These are phyloP conservation scores for Pterocles orientalis DNA, from an alignment of 2,113 vertebrate genomes.

Conservation along the genomic window DNA sequence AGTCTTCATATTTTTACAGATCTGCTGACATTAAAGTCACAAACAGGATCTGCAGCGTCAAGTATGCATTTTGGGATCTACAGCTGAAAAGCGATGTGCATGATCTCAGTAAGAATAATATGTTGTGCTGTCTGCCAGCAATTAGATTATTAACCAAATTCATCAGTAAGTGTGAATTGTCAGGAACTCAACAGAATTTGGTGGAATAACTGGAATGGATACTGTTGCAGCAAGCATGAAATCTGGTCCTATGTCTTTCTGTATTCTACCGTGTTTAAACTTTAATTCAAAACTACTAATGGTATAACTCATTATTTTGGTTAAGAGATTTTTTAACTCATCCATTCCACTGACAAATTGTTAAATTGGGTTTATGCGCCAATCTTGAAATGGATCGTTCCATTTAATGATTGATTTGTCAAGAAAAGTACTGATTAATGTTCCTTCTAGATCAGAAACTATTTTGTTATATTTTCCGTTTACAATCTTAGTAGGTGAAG, in stretches of 20 bases:
- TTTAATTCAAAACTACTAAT: conserved; percentile 15
- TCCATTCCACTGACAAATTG: not conserved
- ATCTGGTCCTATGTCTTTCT: not conserved
- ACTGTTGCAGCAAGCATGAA: not conserved
- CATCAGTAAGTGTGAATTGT: not conserved
- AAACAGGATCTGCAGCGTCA: not conserved
- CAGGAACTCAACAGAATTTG: not conserved
- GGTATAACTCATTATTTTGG: not conserved
- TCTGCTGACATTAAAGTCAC: not conserved
- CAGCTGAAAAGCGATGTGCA: not conserved
- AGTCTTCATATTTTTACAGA: not conserved
- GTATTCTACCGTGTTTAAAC: not conserved
- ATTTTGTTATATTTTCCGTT: not conserved
- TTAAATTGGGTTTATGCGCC: not conserved
- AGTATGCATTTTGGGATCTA: not conserved
- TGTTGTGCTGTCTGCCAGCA: not conserved
- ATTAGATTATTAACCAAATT: not conserved
- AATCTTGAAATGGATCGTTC: not conserved
- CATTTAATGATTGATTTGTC: not conserved
- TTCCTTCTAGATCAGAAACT: not conserved
- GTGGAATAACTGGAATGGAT: not conserved
- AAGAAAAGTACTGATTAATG: conserved; percentile 1
- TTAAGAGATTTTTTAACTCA: not conserved
- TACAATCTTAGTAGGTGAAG: not conserved
- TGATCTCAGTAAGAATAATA: not conserved